Evolutionary conservation across 2,888 invertebrate genomes (phyloP).

Genomic region (Timema podura): DNA sequence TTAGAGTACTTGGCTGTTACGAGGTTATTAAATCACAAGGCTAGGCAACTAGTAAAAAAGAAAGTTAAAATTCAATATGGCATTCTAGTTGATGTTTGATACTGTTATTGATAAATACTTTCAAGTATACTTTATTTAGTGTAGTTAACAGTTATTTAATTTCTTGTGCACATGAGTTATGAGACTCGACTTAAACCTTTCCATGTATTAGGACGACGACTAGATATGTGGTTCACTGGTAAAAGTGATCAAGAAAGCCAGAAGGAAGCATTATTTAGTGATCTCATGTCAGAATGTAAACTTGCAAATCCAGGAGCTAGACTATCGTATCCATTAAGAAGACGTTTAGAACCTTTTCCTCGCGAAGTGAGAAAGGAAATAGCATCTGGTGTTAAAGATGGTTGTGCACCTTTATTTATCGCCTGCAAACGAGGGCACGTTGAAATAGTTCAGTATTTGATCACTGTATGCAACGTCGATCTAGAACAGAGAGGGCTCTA

Average conservation of each 20-base stretch:
- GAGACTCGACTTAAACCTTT: conserved; percentile 21
- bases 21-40: no score
- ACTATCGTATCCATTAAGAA: conserved; percentile 53
- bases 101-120: no score
- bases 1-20: no score
- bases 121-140: no score
- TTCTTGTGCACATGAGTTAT: conserved; percentile 23
- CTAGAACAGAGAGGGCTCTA: conserved; percentile 82
- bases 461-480: conserved; percentile 75
- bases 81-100: no score
- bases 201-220: conserved; percentile 22
- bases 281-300: conserved; percentile 63
- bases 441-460: conserved; percentile 80
- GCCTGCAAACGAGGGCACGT: conserved; percentile 75
- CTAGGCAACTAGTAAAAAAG: no score
- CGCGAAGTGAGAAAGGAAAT: conserved; percentile 61
- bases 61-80: no score
- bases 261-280: conserved; percentile 54
- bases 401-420: conserved; percentile 77
- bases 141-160: background rate
- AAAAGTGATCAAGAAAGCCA: conserved; percentile 36
- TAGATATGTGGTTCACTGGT: conserved; percentile 36
- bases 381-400: conserved; percentile 64
- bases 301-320: conserved; percentile 65
- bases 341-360: conserved; percentile 55